Evolutionary conservation across 2,797 vertebrate genomes (phyloP), one percentile per base, ranked within the genome.

Genomic region (Adelosebastes latens): DNA sequence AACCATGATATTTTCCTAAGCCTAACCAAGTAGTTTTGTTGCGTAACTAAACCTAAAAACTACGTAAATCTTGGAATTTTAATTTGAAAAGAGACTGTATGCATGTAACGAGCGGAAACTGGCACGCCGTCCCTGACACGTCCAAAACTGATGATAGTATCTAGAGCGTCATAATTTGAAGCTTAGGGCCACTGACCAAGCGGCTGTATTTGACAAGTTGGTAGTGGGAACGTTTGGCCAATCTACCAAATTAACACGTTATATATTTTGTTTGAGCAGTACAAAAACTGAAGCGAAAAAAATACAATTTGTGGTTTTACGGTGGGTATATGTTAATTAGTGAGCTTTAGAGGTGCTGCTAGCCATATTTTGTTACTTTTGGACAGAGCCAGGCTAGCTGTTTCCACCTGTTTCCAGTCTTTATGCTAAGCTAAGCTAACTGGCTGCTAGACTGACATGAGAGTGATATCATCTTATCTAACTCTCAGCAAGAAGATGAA

Each of bases 161-260:
- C 39, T 16, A 42, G 39, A 42, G 39, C 0, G 6, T 16, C 39
- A 16, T 0, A 42, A 0, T 42, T 42, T 7, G 0, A 42, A 46
- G 16, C 16, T 8, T 46, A 46, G 7, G 42, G 16, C 16, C 42
- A 18, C 42, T 46, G 42, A 18, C 42, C 42, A 20, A 46, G 42
- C 42, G 4, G 16, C 3, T 6, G 16, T 46, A 46, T 18, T 46
- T 46, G 42, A 46, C 16, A 18, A 46, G 42, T 18, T 46, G 42
- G 39, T 16, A 42, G 39, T 42, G 39, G 16, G 6, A 42, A 42
- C 39, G 14, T 42, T 16, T 42, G 39, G 39, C 14, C 16, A 16
- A 7, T 16, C 42, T 46, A 16, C 18, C 42, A 46, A 46, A 46
- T 46, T 2, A 46, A 46, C 0, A 46, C 0, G 16, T 18, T 18